These are phyloP conservation scores for Dasyornis broadbenti DNA, from an alignment of 2,113 vertebrate species.

Conservation along the genomic window DNA sequence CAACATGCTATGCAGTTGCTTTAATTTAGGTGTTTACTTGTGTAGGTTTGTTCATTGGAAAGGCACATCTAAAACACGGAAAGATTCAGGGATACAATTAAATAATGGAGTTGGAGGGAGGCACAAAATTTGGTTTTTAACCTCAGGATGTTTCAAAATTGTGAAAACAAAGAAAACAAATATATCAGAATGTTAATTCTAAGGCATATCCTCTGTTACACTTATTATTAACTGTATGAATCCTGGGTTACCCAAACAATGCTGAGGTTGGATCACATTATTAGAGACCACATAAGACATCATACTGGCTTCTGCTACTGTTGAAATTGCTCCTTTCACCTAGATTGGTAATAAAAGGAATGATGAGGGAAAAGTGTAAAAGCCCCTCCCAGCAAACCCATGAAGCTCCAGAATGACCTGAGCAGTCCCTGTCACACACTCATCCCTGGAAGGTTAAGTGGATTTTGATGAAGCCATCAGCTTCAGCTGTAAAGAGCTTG, in stretches of 20 bases:
- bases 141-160: background rate
- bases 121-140: background rate
- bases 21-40: background rate
- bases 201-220: background rate
- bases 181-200: background rate
- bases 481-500: background rate
- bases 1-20: background rate
- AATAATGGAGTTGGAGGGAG: background rate
- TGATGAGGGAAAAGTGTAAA: background rate
- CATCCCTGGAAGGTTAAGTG: conserved; percentile 39
- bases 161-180: background rate
- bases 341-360: background rate
- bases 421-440: background rate
- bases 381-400: background rate
- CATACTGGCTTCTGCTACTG: background rate
- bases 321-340: background rate
- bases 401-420: background rate
- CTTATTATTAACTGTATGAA: background rate
- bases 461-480: conserved; percentile 50
- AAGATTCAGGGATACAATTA: background rate
- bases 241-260: background rate
- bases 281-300: background rate
- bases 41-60: background rate
- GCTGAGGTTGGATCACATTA: background rate
- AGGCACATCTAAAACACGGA: background rate